Percentiles rank a stretch among this genome's conserved stretches.
Evolutionary conservation across 2,888 invertebrate genomes (phyloP).

Genomic region (Sphaeridia pumilis): DNA sequence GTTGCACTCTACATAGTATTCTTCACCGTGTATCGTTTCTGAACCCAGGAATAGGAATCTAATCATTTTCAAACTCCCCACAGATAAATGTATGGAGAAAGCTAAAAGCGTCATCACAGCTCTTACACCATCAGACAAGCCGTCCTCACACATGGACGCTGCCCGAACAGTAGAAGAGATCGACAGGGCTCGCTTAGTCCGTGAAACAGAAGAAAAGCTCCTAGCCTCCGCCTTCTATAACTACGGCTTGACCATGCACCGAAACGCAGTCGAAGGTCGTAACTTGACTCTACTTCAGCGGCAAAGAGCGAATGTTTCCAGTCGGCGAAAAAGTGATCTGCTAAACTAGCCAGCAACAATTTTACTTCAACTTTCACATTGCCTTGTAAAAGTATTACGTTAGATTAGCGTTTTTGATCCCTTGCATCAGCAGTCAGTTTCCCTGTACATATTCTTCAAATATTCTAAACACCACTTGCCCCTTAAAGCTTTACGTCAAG

Average conservation of each 20-base stretch:
- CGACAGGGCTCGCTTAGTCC: conserved; percentile 47
- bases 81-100: conserved; percentile 72
- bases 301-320: conserved; percentile 22
- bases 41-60: not conserved
- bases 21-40: not conserved
- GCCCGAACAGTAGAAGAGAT: conserved; percentile 40
- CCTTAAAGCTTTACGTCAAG: too few species aligned
- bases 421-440: too few species aligned
- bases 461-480: too few species aligned
- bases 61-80: conserved; percentile 3
- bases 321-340: conserved; percentile 30
- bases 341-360: too few species aligned
- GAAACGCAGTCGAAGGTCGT: conserved; percentile 31
- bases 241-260: conserved; percentile 41
- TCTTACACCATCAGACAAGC: conserved; percentile 55
- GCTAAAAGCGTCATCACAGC: conserved; percentile 80
- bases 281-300: conserved; percentile 32
- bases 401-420: too few species aligned
- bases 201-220: conserved; percentile 70
- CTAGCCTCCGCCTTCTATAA: conserved; percentile 78
- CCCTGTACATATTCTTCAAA: too few species aligned
- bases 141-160: conserved; percentile 44
- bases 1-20: too few species aligned
- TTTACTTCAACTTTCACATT: too few species aligned
- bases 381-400: too few species aligned